Percentiles rank a stretch among this genome's conserved stretches.
These are phyloP conservation scores for Acromyrmex charruanus DNA, from an alignment of 1,140 invertebrate genomes.

Conservation along the genomic window DNA sequence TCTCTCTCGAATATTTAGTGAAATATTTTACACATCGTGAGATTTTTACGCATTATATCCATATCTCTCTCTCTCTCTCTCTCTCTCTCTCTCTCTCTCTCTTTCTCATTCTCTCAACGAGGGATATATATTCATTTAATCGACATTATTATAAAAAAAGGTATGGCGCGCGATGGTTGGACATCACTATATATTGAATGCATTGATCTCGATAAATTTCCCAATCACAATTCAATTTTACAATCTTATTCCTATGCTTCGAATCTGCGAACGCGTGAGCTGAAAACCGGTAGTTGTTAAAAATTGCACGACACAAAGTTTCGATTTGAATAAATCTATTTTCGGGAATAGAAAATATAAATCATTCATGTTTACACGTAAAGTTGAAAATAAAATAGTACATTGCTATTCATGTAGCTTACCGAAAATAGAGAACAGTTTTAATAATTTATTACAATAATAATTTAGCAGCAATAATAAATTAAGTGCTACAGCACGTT, in stretches of 20 bases:
- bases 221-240: constrained; percentile 21
- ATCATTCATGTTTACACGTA: constrained; percentile 18
- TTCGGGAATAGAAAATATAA: background rate
- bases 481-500: background rate
- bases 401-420: background rate
- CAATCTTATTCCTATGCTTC: constrained; percentile 12
- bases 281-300: background rate
- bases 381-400: constrained; percentile 19
- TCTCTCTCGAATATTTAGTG: constrained; percentile 65
- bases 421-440: background rate
- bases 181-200: constrained; percentile 20
- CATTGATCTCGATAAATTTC: constrained; percentile 26
- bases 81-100: too few species aligned
- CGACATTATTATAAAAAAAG: background rate
- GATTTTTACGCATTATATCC: constrained; percentile 63
- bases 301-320: background rate
- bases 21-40: constrained; percentile 70
- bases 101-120: background rate
- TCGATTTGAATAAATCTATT: constrained; percentile 34
- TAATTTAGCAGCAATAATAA: background rate
- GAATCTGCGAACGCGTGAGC: background rate
- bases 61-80: background rate
- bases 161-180: background rate
- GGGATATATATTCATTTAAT: constrained; percentile 35
- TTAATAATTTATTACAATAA: background rate